Evolutionary conservation across 2,797 vertebrate species (phyloP).

Genomic region (Echiichthys vipera): DNA sequence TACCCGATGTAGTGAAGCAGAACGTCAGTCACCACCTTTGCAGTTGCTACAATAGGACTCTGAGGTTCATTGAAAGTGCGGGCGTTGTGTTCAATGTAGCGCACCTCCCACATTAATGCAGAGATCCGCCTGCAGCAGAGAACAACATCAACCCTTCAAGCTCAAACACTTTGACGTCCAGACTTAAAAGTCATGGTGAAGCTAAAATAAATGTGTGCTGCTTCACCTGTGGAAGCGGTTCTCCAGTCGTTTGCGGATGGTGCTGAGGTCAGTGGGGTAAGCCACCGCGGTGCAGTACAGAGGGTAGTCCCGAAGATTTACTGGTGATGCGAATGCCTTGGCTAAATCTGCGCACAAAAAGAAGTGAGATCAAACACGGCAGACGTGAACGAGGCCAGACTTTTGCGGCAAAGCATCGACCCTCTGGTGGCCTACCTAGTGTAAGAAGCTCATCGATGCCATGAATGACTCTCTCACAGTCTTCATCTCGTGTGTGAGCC

Average conservation of each 20-base stretch:
- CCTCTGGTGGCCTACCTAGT: constrained; percentile 83
- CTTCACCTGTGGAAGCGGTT: constrained; percentile 95
- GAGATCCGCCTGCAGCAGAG: constrained; percentile 91
- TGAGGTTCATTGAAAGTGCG: constrained; percentile 98
- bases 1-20: constrained; percentile 96
- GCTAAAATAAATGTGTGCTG: neutral
- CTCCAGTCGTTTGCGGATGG: constrained; percentile 93
- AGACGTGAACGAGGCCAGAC: neutral
- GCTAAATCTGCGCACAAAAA: constrained; percentile 88
- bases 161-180: neutral
- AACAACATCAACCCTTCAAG: neutral
- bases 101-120: constrained; percentile 98
- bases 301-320: constrained; percentile 95
- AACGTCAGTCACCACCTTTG: constrained; percentile 95
- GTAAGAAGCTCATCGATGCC: constrained; percentile 94
- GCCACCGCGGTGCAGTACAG: constrained; percentile 97
- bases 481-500: constrained; percentile 91
- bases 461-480: constrained; percentile 91
- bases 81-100: constrained; percentile 98
- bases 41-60: constrained; percentile 95
- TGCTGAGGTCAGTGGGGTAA: constrained; percentile 96
- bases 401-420: neutral
- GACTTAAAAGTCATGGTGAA: neutral
- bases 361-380: constrained; percentile 1
- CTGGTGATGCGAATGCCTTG: constrained; percentile 92